Conservation (phyloP, 2,888 invertebrate genomes). For the Resseliella maxima region DNA sequence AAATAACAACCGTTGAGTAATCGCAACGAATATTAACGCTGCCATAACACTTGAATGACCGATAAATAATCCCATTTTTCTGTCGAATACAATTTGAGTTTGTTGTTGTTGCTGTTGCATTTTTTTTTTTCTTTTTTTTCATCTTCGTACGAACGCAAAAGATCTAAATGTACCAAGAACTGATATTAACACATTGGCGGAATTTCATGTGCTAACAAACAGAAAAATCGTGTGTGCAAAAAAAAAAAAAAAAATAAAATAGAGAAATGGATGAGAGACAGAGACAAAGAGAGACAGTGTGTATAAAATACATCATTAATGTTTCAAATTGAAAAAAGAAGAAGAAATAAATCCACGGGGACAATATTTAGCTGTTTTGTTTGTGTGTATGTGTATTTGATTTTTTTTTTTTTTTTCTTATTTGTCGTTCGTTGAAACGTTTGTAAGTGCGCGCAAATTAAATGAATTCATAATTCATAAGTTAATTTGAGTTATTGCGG, state of each 20-base stretch:
- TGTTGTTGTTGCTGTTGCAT: neutral
- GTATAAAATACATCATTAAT: neutral
- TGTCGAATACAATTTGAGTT: neutral
- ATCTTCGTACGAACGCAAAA: neutral
- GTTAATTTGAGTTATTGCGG: slow-evolving; percentile 26
- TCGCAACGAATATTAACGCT: neutral
- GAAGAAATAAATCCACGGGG: slow-evolving; percentile 4
- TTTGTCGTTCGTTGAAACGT: too few relatives aligned
- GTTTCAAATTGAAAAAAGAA: neutral
- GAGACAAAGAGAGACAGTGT: neutral
- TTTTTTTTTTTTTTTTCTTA: neutral
- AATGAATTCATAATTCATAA: slow-evolving; percentile 40
- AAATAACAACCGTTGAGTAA: slow-evolving; percentile 15
- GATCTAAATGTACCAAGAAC: neutral
- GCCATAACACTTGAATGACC: slow-evolving; percentile 4
- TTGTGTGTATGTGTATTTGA: too few relatives aligned
- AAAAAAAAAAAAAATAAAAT: too few relatives aligned
- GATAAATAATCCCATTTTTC: slow-evolving; percentile 1
- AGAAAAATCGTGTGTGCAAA: neutral
- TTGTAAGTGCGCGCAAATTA: slow-evolving; percentile 22
- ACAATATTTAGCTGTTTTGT: too few relatives aligned
- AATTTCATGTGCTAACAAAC: neutral
- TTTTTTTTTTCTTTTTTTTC: too few relatives aligned
- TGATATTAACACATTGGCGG: neutral
- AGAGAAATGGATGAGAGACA: too few relatives aligned